Percentiles rank a stretch among this genome's conserved stretches.
Conservation (phyloP, 2,113 vertebrate genomes). For the Malurus alboscapulatus region DNA sequence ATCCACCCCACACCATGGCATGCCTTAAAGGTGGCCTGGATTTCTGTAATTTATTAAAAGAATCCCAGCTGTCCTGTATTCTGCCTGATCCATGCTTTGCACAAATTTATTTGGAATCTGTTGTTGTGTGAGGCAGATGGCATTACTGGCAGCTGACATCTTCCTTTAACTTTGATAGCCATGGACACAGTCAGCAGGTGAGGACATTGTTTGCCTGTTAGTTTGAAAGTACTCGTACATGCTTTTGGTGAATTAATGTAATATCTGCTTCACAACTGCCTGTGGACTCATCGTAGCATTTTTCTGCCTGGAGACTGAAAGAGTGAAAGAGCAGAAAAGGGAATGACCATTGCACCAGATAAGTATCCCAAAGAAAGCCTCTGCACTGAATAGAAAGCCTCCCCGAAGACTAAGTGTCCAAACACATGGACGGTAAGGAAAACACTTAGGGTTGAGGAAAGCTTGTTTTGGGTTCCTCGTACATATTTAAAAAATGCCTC, state of each 20-base stretch:
- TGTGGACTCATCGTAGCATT: neutral
- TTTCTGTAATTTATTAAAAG: neutral
- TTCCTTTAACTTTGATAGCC: neutral
- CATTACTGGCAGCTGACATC: neutral
- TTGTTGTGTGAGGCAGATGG: fast-evolving
- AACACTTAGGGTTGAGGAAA: neutral
- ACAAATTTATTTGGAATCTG: neutral
- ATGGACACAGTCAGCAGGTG: neutral
- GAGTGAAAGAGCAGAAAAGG: neutral
- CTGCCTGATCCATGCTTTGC: neutral
- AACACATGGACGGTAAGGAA: neutral
- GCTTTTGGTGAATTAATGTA: neutral
- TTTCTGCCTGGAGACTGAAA: neutral
- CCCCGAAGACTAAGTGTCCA: neutral
- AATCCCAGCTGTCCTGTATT: neutral
- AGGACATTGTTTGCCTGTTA: neutral
- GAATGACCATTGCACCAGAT: neutral
- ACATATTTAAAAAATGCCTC: neutral
- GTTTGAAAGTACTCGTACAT: neutral
- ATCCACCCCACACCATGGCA: neutral
- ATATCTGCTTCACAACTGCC: neutral
- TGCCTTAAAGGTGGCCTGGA: neutral
- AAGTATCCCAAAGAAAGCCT: neutral
- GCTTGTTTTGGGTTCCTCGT: neutral
- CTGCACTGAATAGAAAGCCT: neutral